These are phyloP conservation scores for Mesitornis unicolor DNA, from an alignment of 2,113 vertebrate genomes.

Conservation along the genomic window DNA sequence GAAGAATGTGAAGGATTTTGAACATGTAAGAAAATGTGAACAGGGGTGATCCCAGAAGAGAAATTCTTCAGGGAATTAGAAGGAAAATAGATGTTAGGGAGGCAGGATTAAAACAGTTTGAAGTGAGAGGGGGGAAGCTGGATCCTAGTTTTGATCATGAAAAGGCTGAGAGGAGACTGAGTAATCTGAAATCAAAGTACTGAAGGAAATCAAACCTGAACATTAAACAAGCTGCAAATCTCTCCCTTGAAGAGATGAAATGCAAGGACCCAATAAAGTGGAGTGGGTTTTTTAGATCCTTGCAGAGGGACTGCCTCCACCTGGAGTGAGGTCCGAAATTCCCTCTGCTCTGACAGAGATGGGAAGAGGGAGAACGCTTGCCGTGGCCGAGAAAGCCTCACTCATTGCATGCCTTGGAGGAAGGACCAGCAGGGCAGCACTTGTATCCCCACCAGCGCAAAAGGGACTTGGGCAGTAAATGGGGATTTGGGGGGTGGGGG, in stretches of 20 bases:
- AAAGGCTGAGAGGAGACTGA: slow-evolving; percentile 12
- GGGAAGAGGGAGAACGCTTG: background rate
- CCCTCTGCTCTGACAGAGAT: background rate
- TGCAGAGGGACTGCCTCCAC: background rate
- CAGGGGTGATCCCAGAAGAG: slow-evolving; percentile 13
- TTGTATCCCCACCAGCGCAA: no score
- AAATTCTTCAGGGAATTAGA: slow-evolving; percentile 48
- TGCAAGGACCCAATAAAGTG: background rate
- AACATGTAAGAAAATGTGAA: slow-evolving; percentile 59
- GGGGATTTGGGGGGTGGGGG: no score
- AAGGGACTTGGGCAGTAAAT: background rate
- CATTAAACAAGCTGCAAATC: slow-evolving; percentile 34
- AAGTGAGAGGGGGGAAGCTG: slow-evolving; percentile 30
- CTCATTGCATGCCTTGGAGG: background rate
- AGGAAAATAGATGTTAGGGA: slow-evolving; percentile 49
- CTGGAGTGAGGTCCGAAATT: background rate
- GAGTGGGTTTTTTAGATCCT: background rate
- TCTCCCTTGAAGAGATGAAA: background rate
- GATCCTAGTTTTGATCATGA: slow-evolving; percentile 56
- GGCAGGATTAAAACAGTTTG: slow-evolving; percentile 53
- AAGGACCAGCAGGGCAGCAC: background rate
- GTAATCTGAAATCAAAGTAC: slow-evolving; percentile 59
- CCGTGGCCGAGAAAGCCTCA: fast-evolving
- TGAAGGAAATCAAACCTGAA: slow-evolving; percentile 36
- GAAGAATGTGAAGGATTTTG: slow-evolving; percentile 42